phyloP scores from a whole-genome alignment of 2,888 invertebrate species.

The Schizotus pectinicornis region DNA sequence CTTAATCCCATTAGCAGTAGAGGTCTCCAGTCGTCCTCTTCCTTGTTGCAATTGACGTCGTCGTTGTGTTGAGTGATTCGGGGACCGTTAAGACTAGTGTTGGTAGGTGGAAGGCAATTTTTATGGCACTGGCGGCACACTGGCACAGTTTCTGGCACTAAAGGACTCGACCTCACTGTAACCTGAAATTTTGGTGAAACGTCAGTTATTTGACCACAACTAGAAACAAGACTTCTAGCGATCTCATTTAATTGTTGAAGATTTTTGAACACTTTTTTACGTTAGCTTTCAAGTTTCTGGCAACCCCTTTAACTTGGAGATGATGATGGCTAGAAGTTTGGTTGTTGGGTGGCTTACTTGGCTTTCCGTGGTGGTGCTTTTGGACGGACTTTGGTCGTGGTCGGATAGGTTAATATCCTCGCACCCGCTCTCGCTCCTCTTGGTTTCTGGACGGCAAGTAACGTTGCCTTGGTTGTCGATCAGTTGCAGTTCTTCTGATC shows the following conservation, averaged over 20 bases:
- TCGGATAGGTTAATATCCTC: conserved; percentile 62
- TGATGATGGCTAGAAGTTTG: too few species aligned
- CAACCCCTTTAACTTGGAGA: neutral
- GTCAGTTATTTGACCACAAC: too few species aligned
- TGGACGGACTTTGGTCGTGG: conserved; percentile 72
- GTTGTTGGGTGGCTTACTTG: conserved; percentile 65
- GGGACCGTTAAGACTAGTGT: conserved; percentile 27
- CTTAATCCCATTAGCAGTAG: conserved; percentile 73
- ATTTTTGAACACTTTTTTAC: too few species aligned
- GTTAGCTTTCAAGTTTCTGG: neutral
- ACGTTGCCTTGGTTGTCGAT: conserved; percentile 58
- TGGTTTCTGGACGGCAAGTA: conserved; percentile 32
- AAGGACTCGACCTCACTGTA: conserved; percentile 78
- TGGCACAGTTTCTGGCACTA: conserved; percentile 73
- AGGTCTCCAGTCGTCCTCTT: conserved; percentile 69
- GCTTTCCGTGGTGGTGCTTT: conserved; percentile 79
- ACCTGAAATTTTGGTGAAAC: conserved; percentile 61
- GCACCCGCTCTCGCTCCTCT: conserved; percentile 53
- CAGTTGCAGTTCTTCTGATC: conserved; percentile 73
- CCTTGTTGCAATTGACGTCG: conserved; percentile 31
- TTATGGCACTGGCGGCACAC: conserved; percentile 81
- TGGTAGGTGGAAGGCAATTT: conserved; percentile 67
- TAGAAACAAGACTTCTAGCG: too few species aligned
- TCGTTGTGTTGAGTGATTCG: conserved; percentile 23
- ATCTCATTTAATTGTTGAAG: too few species aligned